Evolutionary conservation across 2,797 vertebrate genomes (phyloP), one percentile per base, ranked within the genome.

Genomic region (Macrochelys suwanniensis): DNA sequence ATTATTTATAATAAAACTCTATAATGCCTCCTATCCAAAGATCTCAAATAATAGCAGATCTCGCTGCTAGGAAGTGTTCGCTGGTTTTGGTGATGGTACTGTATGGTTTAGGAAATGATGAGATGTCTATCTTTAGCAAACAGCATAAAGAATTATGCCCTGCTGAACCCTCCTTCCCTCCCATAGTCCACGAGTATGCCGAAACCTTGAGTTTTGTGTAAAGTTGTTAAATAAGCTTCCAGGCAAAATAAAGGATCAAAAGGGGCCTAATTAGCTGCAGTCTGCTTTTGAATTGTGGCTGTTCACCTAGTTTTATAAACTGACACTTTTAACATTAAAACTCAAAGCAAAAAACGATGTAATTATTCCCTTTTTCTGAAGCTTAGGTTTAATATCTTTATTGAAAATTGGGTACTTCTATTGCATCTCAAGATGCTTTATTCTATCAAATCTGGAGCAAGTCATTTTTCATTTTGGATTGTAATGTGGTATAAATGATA

Each of bases 251-350:
- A 95, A 95, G 97, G 96, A 98, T 97, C 97, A 98, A 98, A 98
- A 96, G 95, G 93, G 94, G 93, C 95, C 96, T 97, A 98, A 98
- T 98, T 98, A 98, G 95, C 90, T 97, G 94, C 93, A 95, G 96
- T 90, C 93, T 97, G 95, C 96, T 97, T 94, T 96, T 90, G 95
- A 97, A 96, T 96, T 95, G 96, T 97, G 93, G 87, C 90, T 97
- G 96, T 97, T 98, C 97, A 97, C 98, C 96, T 97, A 97, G 98
- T 97, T 98, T 97, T 96, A 96, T 97, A 97, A 98, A 97, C 96
- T 96, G 96, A 96, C 94, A 97, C 96, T 97, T 97, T 98, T 97
- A 97, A 97, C 96, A 94, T 97, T 96, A 96, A 95, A 98, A 97
- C 96, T 96, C 96, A 97, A 97, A 97, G 96, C 96, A 97, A 97